Percentiles rank a stretch among this genome's conserved stretches.
Conservation (phyloP, 2,113 vertebrate genomes). For the Prunella fulvescens region DNA sequence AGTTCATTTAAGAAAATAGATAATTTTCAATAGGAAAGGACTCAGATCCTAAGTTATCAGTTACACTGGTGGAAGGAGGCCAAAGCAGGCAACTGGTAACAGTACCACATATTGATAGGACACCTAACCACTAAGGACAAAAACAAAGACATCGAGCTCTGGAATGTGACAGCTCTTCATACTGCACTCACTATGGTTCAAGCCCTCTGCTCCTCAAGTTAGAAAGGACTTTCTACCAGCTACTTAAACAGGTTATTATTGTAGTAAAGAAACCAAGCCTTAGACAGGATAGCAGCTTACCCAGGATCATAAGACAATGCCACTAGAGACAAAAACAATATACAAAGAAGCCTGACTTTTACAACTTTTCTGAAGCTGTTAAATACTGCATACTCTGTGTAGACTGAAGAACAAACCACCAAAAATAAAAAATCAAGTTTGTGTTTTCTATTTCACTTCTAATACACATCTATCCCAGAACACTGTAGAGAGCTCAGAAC, state of each 20-base stretch:
- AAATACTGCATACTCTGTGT: background rate
- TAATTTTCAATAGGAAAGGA: background rate
- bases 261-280: background rate
- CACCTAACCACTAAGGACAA: background rate
- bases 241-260: background rate
- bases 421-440: background rate
- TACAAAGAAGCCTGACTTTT: background rate
- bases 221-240: background rate
- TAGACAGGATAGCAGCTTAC: background rate
- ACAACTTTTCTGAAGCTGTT: background rate
- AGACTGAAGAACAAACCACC: background rate
- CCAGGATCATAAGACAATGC: background rate
- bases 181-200: background rate
- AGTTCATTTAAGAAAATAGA: background rate
- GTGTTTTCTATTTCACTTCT: background rate
- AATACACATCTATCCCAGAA: background rate
- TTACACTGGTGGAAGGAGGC: background rate
- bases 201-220: background rate
- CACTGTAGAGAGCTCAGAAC: background rate
- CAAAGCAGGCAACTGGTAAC: background rate
- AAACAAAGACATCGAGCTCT: background rate
- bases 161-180: accelerated
- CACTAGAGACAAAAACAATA: background rate
- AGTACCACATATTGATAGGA: background rate
- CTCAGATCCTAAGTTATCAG: accelerated